Base-by-base conservation (phyloP, 2,113 vertebrate genomes). In the Pardalotus punctatus region DNA sequence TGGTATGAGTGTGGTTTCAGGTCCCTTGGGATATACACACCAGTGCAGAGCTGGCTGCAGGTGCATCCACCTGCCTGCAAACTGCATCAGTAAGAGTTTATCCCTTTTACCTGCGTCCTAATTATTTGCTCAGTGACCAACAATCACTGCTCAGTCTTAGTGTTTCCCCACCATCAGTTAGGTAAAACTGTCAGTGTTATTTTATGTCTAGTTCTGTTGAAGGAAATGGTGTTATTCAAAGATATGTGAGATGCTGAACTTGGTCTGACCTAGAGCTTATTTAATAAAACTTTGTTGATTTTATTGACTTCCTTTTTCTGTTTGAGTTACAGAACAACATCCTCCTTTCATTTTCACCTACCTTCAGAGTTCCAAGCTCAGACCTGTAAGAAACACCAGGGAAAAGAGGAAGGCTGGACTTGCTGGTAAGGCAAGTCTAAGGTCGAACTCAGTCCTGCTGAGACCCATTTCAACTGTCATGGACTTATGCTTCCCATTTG, bases 11-110 rank as follows among this genome's bases (percentile, higher is more conserved):
- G 43, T 45, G 40, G 14, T 40, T 31, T 79, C 14, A 85, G 42
- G 25, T 25, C 73, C 38, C 38, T 4, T 0, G 18, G 57, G 66
- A 71, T 12, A 5, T 3, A 13, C 5, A 22, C 20, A 14, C 13
- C 10, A 17, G 25, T 7, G 23, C 77, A 64, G 72, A 73, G 29
- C 51, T 73, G 43, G 40, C 35, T 67, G 35, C 35, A 58, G 54
- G 31, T 73, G 25, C 57, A 57, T 29, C 57, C 5, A 3, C 6
- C 35, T 84, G 84, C 27, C 53, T 14, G 1, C 5, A 0, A 74
- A 58, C 27, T 73, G 65, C 54, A 62, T 81, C 2, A 2, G 25
- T 58, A n/a, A 14, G n/a, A 45, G 31, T 56, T 92, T 60, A 58
- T 73, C 47, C 35, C 51, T 84, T 66, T 91, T 56, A 38, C 18